Base-by-base conservation (phyloP, 2,888 invertebrate species). In the Sphaerophoria rueppellii region DNA sequence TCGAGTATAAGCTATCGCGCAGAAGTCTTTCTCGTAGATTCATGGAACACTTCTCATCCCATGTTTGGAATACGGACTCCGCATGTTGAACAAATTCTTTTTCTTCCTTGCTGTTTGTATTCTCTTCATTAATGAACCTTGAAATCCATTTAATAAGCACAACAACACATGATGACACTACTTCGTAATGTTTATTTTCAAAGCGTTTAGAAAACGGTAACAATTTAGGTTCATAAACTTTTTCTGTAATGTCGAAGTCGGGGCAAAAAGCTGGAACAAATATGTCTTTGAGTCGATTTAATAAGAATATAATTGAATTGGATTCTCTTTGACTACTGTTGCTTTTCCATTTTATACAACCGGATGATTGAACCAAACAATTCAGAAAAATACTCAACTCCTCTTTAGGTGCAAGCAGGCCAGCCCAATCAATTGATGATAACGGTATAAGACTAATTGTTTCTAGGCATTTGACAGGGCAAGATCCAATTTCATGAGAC, bases 181-280 rank as follows among this genome's bases (percentile, higher is more conserved):
- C 94, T 87, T 95, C 91, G 88, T 95, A 95, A 82, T 95, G 94
- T 90, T 95, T 95, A 79, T 90, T 89, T 6, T 90, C 89, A 4
- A 89, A 89, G 86, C 96, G 94, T 91, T 95, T 93, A 12, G 94
- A 93, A 50, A 97, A 97, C 87, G 97, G 92, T 88, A 96, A 96
- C 94, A 97, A 93, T 89, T 95, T 95, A 46, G 97, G 97, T 89
- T 95, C 95, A 90, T 98, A 98, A 37, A 98, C 93, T 4, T 96
- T 96, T 89, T 96, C 96, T 88, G 93, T 94, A 79, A 93, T 92
- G 89, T 95, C 95, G 89, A 98, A 98, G 89, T 96, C 95, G 0
- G 98, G 98, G 91, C 98, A 98, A 88, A 99, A 96, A 88, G 96
- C 94, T 43, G 96, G 96, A 89, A 99, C 93, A 92, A 98, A 99